These are phyloP conservation scores for Drosophila neotestacea DNA, from an alignment of 2,888 invertebrate species.

Conservation along the genomic window DNA sequence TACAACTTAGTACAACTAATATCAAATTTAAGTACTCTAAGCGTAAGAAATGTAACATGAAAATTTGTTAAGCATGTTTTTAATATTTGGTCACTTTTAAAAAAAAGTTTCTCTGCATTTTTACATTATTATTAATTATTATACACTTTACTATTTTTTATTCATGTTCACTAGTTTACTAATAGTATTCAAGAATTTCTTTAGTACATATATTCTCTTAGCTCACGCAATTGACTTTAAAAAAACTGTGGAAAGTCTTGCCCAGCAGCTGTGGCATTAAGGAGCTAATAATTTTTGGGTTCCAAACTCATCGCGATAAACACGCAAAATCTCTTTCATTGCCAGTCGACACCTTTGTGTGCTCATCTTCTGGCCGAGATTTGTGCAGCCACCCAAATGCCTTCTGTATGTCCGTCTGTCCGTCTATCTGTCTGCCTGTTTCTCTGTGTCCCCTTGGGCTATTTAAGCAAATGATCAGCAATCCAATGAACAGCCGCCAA, in stretches of 20 bases:
- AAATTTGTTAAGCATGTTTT: no score
- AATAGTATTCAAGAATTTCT: background rate
- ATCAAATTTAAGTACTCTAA: no score
- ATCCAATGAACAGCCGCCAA: slow-evolving; percentile 56
- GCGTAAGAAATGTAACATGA: no score
- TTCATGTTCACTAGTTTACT: background rate
- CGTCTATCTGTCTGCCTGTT: slow-evolving; percentile 16
- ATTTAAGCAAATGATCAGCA: slow-evolving; percentile 79
- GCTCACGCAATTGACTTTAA: slow-evolving; percentile 1
- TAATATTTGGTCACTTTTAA: no score
- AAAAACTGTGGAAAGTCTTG: background rate
- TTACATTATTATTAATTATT: no score
- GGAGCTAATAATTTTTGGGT: slow-evolving; percentile 58
- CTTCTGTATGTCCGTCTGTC: slow-evolving; percentile 13
- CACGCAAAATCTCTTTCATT: slow-evolving; percentile 66
- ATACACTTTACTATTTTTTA: no score
- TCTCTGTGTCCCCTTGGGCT: slow-evolving; percentile 72
- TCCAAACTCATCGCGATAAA: slow-evolving; percentile 70
- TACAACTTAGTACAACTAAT: no score
- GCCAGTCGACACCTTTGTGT: slow-evolving; percentile 48
- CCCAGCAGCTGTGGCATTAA: slow-evolving; percentile 41
- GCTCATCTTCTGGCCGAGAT: slow-evolving; percentile 46
- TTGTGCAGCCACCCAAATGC: slow-evolving; percentile 72
- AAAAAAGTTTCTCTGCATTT: no score
- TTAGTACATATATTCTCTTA: background rate